Percentiles rank a stretch among this genome's conserved stretches.
Evolutionary conservation across 2,888 invertebrate species (phyloP).

Genomic region (Holacanthella duospinosa): DNA sequence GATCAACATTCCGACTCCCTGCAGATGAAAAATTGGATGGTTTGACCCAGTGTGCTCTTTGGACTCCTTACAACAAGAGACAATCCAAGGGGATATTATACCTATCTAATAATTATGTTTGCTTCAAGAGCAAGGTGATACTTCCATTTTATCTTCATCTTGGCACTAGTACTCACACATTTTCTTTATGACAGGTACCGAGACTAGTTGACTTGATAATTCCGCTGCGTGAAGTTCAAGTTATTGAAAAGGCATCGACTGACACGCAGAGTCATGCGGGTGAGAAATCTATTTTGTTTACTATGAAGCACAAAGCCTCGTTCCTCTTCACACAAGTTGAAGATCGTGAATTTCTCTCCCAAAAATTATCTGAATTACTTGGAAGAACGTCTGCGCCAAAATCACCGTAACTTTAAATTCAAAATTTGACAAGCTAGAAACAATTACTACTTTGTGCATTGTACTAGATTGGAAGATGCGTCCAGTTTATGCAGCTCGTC

Average conservation of each 20-base stretch:
- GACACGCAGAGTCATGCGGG: constrained; percentile 50
- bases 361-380: constrained; percentile 78
- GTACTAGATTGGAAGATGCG: constrained; percentile 19
- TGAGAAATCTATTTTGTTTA: constrained; percentile 66
- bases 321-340: constrained; percentile 80
- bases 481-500: constrained; percentile 34
- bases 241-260: constrained; percentile 64
- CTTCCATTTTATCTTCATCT: not conserved
- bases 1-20: constrained; percentile 73
- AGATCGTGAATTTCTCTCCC: constrained; percentile 76
- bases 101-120: constrained; percentile 86
- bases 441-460: not conserved
- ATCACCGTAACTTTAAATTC: constrained; percentile 11
- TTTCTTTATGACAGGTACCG: constrained; percentile 54
- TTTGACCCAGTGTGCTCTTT: constrained; percentile 68
- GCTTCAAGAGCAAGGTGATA: constrained; percentile 82
- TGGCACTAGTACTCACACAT: too few species aligned
- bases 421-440: not conserved
- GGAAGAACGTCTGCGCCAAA: constrained; percentile 49
- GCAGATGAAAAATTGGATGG: constrained; percentile 87
- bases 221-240: constrained; percentile 70
- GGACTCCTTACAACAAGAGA: constrained; percentile 90
- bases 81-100: constrained; percentile 80
- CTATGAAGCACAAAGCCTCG: constrained; percentile 66
- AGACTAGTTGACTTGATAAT: constrained; percentile 76